These are phyloP conservation scores for Drosophila prosaltans DNA, from an alignment of 1,140 invertebrate species.

Conservation along the genomic window DNA sequence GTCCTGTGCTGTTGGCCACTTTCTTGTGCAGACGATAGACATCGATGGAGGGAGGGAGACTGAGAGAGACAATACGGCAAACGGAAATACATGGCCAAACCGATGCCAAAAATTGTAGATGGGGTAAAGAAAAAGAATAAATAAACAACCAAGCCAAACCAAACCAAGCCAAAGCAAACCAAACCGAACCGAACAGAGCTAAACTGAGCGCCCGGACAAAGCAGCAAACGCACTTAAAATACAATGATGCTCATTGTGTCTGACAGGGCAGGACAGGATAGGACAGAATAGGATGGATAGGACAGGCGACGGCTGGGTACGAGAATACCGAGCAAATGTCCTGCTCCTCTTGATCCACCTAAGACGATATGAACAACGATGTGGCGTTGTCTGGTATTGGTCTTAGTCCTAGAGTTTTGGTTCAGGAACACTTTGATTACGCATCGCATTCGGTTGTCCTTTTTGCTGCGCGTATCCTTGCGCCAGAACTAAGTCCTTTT, in stretches of 20 bases:
- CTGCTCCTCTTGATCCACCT: conserved; percentile 62
- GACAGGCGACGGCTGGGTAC: not conserved
- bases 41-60: conserved; percentile 5
- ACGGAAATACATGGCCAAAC: conserved; percentile 70
- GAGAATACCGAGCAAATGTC: conserved; percentile 2
- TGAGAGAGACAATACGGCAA: conserved; percentile 46
- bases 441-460: conserved; percentile 59
- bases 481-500: not conserved
- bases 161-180: not conserved
- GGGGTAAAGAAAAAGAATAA: conserved; percentile 73
- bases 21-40: conserved; percentile 53
- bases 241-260: conserved; percentile 81
- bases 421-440: conserved; percentile 70
- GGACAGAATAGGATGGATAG: conserved; percentile 24
- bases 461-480: not conserved
- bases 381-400: conserved; percentile 63
- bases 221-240: conserved; percentile 80
- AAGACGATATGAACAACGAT: conserved; percentile 63
- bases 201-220: conserved; percentile 20
- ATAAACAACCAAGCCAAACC: conserved; percentile 60
- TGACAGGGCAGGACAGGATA: conserved; percentile 58
- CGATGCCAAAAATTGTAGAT: conserved; percentile 73
- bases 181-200: not conserved
- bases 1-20: conserved; percentile 44
- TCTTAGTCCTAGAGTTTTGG: conserved; percentile 14